Base-by-base conservation (phyloP, 2,888 invertebrate genomes). In the Netelia virgata region DNA sequence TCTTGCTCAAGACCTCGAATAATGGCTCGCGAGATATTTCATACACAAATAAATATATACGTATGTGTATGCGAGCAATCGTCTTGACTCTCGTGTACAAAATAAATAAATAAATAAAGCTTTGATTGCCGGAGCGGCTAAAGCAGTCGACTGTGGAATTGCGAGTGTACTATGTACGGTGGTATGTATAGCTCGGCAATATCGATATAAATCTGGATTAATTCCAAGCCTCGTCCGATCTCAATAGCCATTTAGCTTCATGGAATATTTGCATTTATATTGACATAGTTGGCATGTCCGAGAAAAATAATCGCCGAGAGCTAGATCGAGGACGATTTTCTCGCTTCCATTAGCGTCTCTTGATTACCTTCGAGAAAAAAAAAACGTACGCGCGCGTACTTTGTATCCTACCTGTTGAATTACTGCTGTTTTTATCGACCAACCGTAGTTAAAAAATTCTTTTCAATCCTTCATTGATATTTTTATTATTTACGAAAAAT, bases 181-280 rank as follows among this genome's bases (percentile, higher is more conserved):
- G 53, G 59, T n/a, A 69, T 63, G 59, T n/a, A 69, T 18, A 64
- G 69, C 23, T 0, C 14, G 53, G 47, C 18, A 50, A 9, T 66
- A 77, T 84, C 73, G 88, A 90, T 90, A 90, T 91, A 91, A 91
- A 91, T 92, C 90, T 90, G 88, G 90, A 91, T 92, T 91, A 90
- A 91, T 91, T 92, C 90, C 90, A 88, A 86, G 86, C 87, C 88
- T 86, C 87, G 88, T 88, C 85, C 89, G 88, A 90, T 90, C 88
- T 86, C 87, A 89, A 88, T 89, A 88, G 88, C 91, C 88, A 89
- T 89, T 36, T 88, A 86, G 86, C 82, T 80, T 64, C 70, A 5
- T 75, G 84, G 82, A 84, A 83, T 89, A 89, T 90, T 90, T 89
- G 89, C 90, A 87, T 87, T 88, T 84, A 87, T 88, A 88, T 87